Evolutionary conservation across 2,113 vertebrate species (phyloP).

Genomic region (Archilochus colubris): DNA sequence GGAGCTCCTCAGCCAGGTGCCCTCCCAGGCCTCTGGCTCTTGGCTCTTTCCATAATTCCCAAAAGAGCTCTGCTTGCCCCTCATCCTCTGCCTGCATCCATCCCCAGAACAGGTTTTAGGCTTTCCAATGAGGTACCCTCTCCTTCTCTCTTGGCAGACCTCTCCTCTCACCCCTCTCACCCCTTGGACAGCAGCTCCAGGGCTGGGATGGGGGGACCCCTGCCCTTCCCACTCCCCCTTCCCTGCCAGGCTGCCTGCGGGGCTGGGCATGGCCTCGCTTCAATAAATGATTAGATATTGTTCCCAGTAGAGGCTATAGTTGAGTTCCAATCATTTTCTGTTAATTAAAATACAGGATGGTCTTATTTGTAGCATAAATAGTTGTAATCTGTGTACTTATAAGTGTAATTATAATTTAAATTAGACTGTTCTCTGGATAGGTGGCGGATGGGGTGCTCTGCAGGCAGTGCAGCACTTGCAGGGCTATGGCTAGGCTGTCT

Average conservation of each 20-base stretch:
- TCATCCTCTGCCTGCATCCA: neutral
- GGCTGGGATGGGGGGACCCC: neutral
- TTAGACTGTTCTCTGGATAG: slow-evolving; percentile 21
- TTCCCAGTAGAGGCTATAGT: slow-evolving; percentile 39
- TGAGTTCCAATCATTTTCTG: slow-evolving; percentile 58
- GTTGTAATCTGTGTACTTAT: slow-evolving; percentile 54
- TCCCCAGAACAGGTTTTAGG: too few relatives aligned
- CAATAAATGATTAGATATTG: slow-evolving; percentile 48
- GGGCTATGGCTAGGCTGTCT: neutral
- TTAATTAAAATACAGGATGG: slow-evolving; percentile 67
- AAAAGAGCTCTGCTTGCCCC: neutral
- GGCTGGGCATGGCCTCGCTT: neutral
- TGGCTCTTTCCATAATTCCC: neutral
- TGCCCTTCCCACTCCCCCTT: neutral
- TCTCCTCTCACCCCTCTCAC: neutral
- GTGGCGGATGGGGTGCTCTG: neutral
- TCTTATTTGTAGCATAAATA: slow-evolving; percentile 62
- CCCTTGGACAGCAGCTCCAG: accelerated
- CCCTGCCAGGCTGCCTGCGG: neutral
- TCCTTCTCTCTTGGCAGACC: neutral
- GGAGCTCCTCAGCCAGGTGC: neutral
- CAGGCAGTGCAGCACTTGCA: slow-evolving; percentile 19
- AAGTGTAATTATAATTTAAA: slow-evolving; percentile 69
- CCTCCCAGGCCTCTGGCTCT: neutral
- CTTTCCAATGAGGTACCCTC: neutral